Conservation (phyloP, 2,888 invertebrate genomes). For the Sympetrum striolatum region DNA sequence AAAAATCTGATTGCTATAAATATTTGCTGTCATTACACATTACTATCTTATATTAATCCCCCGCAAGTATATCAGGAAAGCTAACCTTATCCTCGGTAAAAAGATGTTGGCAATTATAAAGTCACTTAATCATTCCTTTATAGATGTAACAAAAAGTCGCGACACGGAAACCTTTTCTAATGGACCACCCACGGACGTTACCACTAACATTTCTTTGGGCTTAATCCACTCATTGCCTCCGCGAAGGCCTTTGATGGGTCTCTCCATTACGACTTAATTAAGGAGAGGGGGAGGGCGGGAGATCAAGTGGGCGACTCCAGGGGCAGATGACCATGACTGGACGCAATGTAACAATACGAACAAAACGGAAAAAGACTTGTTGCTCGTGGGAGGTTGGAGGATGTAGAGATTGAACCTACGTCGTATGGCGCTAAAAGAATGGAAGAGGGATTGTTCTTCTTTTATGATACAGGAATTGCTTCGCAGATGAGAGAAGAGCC, state of each 20-base stretch:
- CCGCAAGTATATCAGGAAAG: no score
- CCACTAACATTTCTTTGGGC: background rate
- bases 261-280: slow-evolving; percentile 37
- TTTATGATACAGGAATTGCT: no score
- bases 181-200: background rate
- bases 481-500: background rate
- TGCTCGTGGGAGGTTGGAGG: background rate
- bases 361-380: background rate
- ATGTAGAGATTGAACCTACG: background rate
- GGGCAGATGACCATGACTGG: slow-evolving; percentile 18
- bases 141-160: background rate
- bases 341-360: background rate
- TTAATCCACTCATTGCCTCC: background rate
- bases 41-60: no score
- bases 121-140: no score
- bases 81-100: no score
- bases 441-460: background rate
- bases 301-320: background rate
- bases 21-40: no score
- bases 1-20: no score
- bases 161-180: background rate
- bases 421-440: background rate
- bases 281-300: background rate
- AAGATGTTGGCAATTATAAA: no score
- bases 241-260: slow-evolving; percentile 15